Conservation (phyloP, 2,113 vertebrate genomes). For the Festucalex cinctus region DNA sequence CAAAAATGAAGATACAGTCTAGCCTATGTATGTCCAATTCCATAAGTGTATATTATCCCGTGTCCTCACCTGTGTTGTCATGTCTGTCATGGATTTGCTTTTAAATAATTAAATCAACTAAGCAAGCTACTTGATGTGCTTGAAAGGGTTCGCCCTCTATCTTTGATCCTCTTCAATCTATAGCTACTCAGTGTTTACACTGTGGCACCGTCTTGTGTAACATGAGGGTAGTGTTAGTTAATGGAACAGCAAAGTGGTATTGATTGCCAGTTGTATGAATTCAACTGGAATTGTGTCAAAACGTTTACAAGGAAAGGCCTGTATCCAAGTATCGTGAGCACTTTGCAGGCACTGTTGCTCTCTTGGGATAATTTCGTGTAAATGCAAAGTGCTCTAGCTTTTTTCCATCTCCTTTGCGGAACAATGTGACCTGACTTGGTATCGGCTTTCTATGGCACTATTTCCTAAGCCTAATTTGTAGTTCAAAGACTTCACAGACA, state of each 20-base stretch:
- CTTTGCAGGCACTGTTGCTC: conserved; percentile 8
- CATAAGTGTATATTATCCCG: too few relatives aligned
- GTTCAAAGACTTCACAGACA: conserved; percentile 1
- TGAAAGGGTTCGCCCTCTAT: background rate
- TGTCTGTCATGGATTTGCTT: background rate
- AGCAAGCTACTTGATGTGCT: background rate
- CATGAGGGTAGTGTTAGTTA: conserved; percentile 12
- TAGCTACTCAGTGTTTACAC: background rate
- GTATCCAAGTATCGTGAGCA: conserved; percentile 18
- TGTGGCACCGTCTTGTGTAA: background rate
- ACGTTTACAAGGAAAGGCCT: conserved; percentile 10
- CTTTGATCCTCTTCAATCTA: background rate
- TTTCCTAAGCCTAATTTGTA: conserved; percentile 2
- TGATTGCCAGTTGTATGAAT: conserved; percentile 21
- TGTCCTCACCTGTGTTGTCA: background rate
- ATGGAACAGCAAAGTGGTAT: conserved; percentile 23
- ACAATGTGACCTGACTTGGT: conserved; percentile 4
- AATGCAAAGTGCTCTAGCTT: conserved; percentile 26
- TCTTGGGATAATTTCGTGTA: conserved; percentile 28
- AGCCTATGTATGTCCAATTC: too few relatives aligned
- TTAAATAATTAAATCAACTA: background rate
- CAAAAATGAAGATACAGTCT: background rate
- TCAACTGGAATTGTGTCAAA: conserved; percentile 20
- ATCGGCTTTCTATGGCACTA: background rate
- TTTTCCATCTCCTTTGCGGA: conserved; percentile 8